Base-by-base conservation (phyloP, 2,113 vertebrate species). In the Cardinalis cardinalis region DNA sequence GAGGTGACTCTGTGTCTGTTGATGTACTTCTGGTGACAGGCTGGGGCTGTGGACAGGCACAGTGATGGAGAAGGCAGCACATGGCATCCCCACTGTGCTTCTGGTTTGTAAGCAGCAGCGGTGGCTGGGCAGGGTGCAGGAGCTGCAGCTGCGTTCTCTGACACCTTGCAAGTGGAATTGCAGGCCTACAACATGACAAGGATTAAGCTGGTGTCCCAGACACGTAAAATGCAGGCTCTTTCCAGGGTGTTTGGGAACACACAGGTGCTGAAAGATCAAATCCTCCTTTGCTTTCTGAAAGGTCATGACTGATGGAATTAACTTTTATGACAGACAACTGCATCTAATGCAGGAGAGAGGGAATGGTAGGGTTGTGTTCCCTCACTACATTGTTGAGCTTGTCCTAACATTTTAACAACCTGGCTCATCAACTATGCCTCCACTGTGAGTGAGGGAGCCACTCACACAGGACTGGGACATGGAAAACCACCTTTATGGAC, bases 71-170 rank as follows among this genome's bases (percentile, higher is more conserved):
- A 74, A 18, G 23, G 51, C 1, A 2, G 69, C 41, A 56, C 8
- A 1, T 7, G 36, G 25, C 51, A 72, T 66, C 66, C 72, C n/a
- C 53, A 8, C 41, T 3, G 4, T 1, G 2, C 8, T 66, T 12
- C 36, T 59, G 48, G 6, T 48, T 3, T 2, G 16, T 5, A 23
- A 79, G 29, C 6, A 26, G 48, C 69, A 32, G 40, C 0, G 0
- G 18, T 21, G 53, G 3, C 48, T 44, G 49, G 61, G 23, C 19
- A 60, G 48, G 6, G 25, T 43, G 31, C 38, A 74, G 56, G 52
- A 60, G n/a, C 34, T 51, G 12, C 38, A 28, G 12, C 26, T 79
- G 49, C 34, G 25, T 65, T 41, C 38, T 65, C 31, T 38, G 25
- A 3, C 9, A 2, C 43, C 7, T 3, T 3, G 2, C 7, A 64